phyloP scores from a whole-genome alignment of 2,888 invertebrate species.

The Resseliella maxima region DNA sequence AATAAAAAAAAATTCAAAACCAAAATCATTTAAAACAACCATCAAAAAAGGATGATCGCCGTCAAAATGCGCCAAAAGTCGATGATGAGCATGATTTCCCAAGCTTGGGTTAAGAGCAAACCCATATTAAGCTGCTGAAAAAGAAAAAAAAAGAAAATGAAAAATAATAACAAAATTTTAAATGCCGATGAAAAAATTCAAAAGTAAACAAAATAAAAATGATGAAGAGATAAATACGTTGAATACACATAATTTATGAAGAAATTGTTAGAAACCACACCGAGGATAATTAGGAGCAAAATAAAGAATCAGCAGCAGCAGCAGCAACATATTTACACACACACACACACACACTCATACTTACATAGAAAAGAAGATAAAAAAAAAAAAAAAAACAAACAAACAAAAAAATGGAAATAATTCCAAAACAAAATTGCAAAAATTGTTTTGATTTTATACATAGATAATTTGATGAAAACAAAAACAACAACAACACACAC shows the following conservation, averaged over 20 bases:
- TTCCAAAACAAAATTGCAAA: neutral
- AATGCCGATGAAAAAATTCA: neutral
- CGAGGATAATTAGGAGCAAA: conserved; percentile 27
- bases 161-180: neutral
- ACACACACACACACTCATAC: conserved; percentile 2
- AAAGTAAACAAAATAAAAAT: neutral
- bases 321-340: neutral
- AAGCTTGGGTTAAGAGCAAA: conserved; percentile 79
- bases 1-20: neutral
- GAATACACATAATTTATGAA: conserved; percentile 23
- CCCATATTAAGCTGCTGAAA: neutral
- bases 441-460: conserved; percentile 45
- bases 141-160: neutral
- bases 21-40: neutral
- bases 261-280: conserved; percentile 26
- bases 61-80: conserved; percentile 80
- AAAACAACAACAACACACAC: conserved; percentile 23
- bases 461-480: conserved; percentile 24
- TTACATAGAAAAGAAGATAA: neutral
- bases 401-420: neutral
- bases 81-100: conserved; percentile 97
- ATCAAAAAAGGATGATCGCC: conserved; percentile 39
- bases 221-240: neutral
- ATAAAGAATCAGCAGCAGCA: neutral
- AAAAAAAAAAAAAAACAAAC: neutral